Conservation (phyloP, 2,888 invertebrate species). For the Stictocephala bisonia region DNA sequence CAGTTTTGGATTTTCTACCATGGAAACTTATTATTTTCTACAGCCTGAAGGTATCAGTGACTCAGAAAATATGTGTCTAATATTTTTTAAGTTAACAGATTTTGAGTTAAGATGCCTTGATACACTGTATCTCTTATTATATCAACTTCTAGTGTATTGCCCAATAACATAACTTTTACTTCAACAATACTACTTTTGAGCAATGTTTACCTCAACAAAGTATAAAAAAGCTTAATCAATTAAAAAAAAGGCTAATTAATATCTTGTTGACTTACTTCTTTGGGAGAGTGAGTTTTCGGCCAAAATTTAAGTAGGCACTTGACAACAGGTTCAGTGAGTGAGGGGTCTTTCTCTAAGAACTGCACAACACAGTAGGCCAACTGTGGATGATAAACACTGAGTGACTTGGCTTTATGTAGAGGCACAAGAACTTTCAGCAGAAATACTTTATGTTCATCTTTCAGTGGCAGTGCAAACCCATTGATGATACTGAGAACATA, state of each 20-base stretch:
- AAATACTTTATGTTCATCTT: constrained; percentile 98
- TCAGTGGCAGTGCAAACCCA: constrained; percentile 97
- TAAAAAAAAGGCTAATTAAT: not conserved
- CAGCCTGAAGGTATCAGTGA: too few species aligned
- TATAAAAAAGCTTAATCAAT: not conserved
- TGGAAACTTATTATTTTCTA: too few species aligned
- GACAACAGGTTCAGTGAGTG: constrained; percentile 94
- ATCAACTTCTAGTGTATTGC: too few species aligned
- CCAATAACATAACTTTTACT: too few species aligned
- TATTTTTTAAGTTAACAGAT: too few species aligned
- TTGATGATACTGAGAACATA: constrained; percentile 87
- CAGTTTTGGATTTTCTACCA: too few species aligned
- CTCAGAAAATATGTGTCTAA: too few species aligned
- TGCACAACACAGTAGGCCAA: constrained; percentile 99
- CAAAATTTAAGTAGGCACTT: constrained; percentile 95
- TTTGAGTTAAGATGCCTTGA: too few species aligned
- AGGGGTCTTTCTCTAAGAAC: constrained; percentile 97
- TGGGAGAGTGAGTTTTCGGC: constrained; percentile 99
- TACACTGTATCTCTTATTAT: too few species aligned
- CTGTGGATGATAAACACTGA: constrained; percentile 97
- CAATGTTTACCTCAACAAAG: not conserved
- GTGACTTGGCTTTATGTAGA: constrained; percentile 95
- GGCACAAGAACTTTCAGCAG: constrained; percentile 94
- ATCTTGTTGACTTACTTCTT: constrained; percentile 80
- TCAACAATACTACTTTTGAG: not conserved